Evolutionary conservation across 2,797 vertebrate genomes (phyloP), one percentile per base, ranked within the genome.

Genomic region (Borostomias antarcticus): DNA sequence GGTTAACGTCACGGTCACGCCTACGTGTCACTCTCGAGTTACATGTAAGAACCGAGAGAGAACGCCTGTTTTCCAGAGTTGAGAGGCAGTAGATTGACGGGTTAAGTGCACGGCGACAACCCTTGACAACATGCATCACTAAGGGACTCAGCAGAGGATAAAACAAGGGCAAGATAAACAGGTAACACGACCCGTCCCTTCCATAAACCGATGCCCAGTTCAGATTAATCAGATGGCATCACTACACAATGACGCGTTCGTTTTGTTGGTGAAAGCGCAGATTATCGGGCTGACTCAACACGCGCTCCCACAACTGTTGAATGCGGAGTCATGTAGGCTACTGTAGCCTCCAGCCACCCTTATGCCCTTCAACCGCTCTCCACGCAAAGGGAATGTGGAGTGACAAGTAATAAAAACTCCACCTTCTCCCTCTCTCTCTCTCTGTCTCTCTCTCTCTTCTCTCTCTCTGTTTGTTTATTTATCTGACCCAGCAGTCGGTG

Each of bases 11-110:
- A 2, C 68, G 59, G 15, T 70, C 76, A 78, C 51, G 68, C 66
- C 77, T 64, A 53, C 74, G 65, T 73, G 78, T 75, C 78, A 71
- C 72, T 75, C 72, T 70, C 62, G 80, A 62, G 72, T 81, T 83
- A 75, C n/a, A n/a, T n/a, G n/a, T n/a, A 73, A 65, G 76, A 71
- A 80, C 66, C 47, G 64, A n/a, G 54, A 45, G 59, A 75, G 64
- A 74, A 66, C 72, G 60, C 62, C 59, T 71, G 71, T 73, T 82
- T 81, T 77, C 53, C 67, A 58, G 67, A 74, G 71, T 68, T 66
- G 65, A 47, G 65, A 63, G 35, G 56, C 57, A 68, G 57, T 43
- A 58, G 29, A 47, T 75, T 74, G 67, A 68, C 62, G 65, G 32
- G 43, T 69, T 66, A 74, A 62, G 45, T 45, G n/a, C 25, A 28